Base-by-base conservation (phyloP, 2,888 invertebrate species). In the Ochropacha duplaris region DNA sequence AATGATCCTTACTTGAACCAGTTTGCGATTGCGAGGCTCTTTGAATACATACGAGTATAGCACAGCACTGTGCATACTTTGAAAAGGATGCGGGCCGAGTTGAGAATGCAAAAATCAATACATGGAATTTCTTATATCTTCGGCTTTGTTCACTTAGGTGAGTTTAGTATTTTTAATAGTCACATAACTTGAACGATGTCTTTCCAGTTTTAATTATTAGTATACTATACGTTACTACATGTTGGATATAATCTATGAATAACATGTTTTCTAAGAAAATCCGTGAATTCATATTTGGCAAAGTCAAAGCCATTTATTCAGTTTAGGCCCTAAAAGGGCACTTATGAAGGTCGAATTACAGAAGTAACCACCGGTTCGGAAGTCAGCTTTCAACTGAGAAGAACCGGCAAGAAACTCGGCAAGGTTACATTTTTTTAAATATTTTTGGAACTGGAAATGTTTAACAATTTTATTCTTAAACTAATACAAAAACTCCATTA, bases 1-100 rank as follows among this genome's bases (percentile, higher is more conserved):
- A 63, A 60, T 63, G 44, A 59, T 22, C 22, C 16, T 44, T 11
- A 56, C 49, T 28, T 54, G 59, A 66, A 68, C 66, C 68, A 60
- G 68, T 68, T 60, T 59, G 57, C 56, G 54, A 57, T 57, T 50
- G 57, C 50, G 49, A 50, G 61, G 56, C 51, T 56, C 44, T 52
- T 59, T 57, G 56, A 61, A 63, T 69, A 67, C 60, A 61, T 60
- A 49, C 28, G 31, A 50, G 52, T 34, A 16, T 28, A 34, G 57
- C 24, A n/a, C n/a, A 58, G 58, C 24, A 54, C 11, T 57, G 58
- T 54, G n/a, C 36, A 54, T 44, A 57, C 54, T 55, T 61, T 60
- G 39, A 50, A 54, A 57, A 59, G 49, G 34, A 22, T 57, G 58
- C 58, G 59, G 44, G 64, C 60, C 57, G 44, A 57, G 55, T 31